These are phyloP conservation scores for Lasaia peninsularis DNA, from an alignment of 1,140 invertebrate species.

Conservation along the genomic window DNA sequence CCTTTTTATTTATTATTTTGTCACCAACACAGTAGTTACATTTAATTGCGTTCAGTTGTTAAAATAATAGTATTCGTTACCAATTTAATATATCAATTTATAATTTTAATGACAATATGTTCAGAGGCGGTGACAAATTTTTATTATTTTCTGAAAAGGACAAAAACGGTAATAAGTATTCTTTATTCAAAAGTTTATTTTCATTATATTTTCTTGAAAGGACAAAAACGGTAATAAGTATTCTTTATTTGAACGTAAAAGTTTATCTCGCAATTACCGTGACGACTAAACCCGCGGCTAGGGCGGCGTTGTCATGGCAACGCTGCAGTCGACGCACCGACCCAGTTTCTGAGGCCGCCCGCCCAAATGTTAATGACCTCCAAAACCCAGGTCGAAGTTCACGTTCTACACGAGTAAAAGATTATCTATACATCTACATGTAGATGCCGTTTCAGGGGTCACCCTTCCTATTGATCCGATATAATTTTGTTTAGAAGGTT, in stretches of 20 bases:
- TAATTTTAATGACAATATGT: too few species aligned
- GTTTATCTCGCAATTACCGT: slow-evolving; percentile 1
- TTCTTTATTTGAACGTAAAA: background rate
- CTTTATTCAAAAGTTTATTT: too few species aligned
- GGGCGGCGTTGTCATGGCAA: slow-evolving; percentile 53
- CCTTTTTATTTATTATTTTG: too few species aligned
- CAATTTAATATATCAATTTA: too few species aligned
- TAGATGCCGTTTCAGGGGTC: slow-evolving; percentile 58
- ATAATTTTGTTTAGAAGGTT: slow-evolving; percentile 46
- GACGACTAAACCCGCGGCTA: slow-evolving; percentile 30
- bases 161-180: too few species aligned
- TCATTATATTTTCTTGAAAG: too few species aligned
- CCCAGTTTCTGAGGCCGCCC: slow-evolving; percentile 56
- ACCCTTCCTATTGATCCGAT: slow-evolving; percentile 63
- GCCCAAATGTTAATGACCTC: slow-evolving; percentile 76
- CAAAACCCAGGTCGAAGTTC: slow-evolving; percentile 75
- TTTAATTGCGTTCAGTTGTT: too few species aligned
- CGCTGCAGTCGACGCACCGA: slow-evolving; percentile 65
- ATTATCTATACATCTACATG: slow-evolving; percentile 51
- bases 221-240: too few species aligned
- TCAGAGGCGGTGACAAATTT: too few species aligned
- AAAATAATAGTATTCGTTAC: too few species aligned
- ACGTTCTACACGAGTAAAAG: slow-evolving; percentile 67
- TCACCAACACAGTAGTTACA: too few species aligned
- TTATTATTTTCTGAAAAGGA: too few species aligned